These are phyloP conservation scores for Oasisia sp. DNA, from an alignment of 2,888 invertebrate species.

Conservation along the genomic window DNA sequence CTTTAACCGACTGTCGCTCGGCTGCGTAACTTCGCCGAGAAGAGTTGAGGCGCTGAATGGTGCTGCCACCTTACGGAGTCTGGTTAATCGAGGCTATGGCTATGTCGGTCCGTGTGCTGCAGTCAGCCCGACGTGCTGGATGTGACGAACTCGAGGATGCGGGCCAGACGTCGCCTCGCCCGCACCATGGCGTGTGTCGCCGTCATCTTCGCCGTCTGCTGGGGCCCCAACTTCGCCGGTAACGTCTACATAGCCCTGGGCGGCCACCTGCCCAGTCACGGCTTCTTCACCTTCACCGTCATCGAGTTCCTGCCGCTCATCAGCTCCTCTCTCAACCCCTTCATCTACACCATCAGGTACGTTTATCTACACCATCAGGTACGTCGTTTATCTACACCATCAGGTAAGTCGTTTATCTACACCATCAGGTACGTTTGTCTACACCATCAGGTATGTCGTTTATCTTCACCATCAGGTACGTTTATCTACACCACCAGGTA, in stretches of 20 bases:
- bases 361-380: no score
- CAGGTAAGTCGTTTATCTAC: neutral
- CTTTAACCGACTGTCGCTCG: no score
- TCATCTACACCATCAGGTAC: slow-evolving; percentile 25
- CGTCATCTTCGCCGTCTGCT: slow-evolving; percentile 35
- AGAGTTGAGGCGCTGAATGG: no score
- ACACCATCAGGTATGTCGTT: neutral
- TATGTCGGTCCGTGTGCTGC: neutral
- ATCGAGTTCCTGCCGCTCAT: slow-evolving; percentile 35
- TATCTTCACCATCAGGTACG: no score
- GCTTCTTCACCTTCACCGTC: slow-evolving; percentile 30
- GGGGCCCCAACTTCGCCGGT: slow-evolving; percentile 35
- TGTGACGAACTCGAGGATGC: slow-evolving; percentile 26
- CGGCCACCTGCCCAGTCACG: slow-evolving; percentile 27
- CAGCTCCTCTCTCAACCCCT: slow-evolving; percentile 36
- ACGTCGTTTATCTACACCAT: neutral
- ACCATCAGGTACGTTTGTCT: neutral
- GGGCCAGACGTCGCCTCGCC: slow-evolving; percentile 31
- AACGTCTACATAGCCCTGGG: slow-evolving; percentile 27
- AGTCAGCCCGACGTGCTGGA: neutral
- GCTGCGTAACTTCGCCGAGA: no score
- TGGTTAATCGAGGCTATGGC: no score
- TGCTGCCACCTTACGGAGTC: no score
- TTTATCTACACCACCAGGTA: no score
- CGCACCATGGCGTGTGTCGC: slow-evolving; percentile 39